phyloP scores from a whole-genome alignment of 2,113 vertebrate genomes.

The Pseudolaguvia tuberculata region DNA sequence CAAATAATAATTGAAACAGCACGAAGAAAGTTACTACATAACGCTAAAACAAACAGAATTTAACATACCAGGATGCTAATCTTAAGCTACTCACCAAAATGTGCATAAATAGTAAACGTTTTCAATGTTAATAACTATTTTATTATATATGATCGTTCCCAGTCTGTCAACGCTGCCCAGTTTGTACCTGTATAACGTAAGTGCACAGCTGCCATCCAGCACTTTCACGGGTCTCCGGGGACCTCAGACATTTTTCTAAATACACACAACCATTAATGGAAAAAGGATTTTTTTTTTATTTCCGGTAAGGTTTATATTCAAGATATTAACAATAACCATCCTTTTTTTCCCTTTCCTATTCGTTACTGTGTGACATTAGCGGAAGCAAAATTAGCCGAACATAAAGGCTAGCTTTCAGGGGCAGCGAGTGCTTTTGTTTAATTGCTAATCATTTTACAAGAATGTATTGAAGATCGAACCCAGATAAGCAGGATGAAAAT shows the following conservation, averaged over 20 bases:
- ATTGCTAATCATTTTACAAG: conserved; percentile 64
- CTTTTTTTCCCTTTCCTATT: conserved; percentile 29
- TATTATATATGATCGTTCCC: conserved; percentile 34
- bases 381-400: conserved; percentile 59
- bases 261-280: neutral
- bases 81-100: conserved; percentile 31
- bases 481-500: conserved; percentile 63
- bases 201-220: conserved; percentile 45
- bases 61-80: conserved; percentile 4
- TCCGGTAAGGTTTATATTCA: conserved; percentile 13
- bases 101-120: conserved; percentile 27
- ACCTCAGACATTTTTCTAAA: neutral
- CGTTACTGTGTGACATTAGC: conserved; percentile 21
- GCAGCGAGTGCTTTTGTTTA: conserved; percentile 61
- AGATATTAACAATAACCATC: conserved; percentile 26
- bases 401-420: conserved; percentile 53
- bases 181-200: conserved; percentile 48
- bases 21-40: neutral
- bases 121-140: conserved; percentile 36
- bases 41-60: neutral
- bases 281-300: neutral
- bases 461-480: conserved; percentile 63
- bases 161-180: conserved; percentile 38
- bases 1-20: neutral
- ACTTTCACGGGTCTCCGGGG: conserved; percentile 51